phyloP scores from a whole-genome alignment of 2,888 invertebrate species.

The Dastarcus helophoroides region DNA sequence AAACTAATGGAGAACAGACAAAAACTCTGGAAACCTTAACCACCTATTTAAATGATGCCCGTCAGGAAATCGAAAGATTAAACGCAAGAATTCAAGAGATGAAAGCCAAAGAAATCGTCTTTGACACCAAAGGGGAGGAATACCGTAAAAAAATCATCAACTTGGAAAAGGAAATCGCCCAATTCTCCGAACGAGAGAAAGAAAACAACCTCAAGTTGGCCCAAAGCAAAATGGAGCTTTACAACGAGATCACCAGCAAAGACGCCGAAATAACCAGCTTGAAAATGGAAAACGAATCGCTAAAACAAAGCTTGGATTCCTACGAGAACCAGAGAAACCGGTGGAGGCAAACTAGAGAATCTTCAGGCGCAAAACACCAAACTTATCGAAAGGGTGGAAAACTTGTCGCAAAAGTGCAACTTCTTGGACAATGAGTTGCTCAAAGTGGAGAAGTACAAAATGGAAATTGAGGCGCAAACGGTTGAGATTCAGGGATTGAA shows the following conservation, averaged over 20 bases:
- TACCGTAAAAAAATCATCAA: slow-evolving; percentile 29
- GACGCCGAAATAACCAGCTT: slow-evolving; percentile 30
- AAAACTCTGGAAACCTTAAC: slow-evolving; percentile 26
- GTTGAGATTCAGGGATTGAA: slow-evolving; percentile 14
- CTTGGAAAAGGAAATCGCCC: slow-evolving; percentile 25
- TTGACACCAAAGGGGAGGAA: slow-evolving; percentile 36
- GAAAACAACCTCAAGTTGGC: slow-evolving; percentile 34
- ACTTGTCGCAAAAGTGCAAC: slow-evolving; percentile 25
- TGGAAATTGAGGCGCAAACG: slow-evolving; percentile 21
- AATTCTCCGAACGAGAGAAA: slow-evolving; percentile 28
- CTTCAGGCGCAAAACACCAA: slow-evolving; percentile 32
- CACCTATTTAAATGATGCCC: slow-evolving; percentile 30
- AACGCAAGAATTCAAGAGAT: slow-evolving; percentile 30
- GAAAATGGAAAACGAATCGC: slow-evolving; percentile 28
- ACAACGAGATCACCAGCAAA: slow-evolving; percentile 33
- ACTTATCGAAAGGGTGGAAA: slow-evolving; percentile 32
- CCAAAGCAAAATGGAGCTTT: slow-evolving; percentile 34
- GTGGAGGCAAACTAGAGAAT: slow-evolving; percentile 26
- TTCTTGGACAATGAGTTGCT: slow-evolving; percentile 29
- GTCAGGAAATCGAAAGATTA: slow-evolving; percentile 27
- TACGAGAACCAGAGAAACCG: slow-evolving; percentile 18
- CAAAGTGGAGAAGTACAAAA: slow-evolving; percentile 28
- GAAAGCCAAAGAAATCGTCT: slow-evolving; percentile 32
- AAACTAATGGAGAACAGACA: slow-evolving; percentile 10
- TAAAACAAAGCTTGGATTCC: slow-evolving; percentile 22